These are phyloP conservation scores for Dromococcyx pavoninus DNA, from an alignment of 2,797 vertebrate species.

Conservation along the genomic window DNA sequence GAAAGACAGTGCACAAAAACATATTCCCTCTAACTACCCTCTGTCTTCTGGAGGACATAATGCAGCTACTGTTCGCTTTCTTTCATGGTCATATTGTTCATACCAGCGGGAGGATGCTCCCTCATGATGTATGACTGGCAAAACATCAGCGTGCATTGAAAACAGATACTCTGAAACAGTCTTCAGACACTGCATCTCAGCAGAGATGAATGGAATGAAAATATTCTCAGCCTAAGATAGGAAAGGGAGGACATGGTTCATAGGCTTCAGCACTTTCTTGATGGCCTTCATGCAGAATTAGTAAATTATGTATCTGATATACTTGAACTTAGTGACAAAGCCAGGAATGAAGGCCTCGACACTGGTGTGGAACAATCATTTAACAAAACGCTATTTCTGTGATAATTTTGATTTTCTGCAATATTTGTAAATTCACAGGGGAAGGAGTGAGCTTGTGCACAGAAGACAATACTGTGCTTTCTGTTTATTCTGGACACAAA, in stretches of 20 bases:
- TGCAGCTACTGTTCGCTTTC: conserved; percentile 1
- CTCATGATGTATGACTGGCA: conserved; percentile 14
- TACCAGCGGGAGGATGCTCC: background rate
- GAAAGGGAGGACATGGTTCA: background rate
- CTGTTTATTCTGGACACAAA: conserved; percentile 39
- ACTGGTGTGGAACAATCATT: background rate
- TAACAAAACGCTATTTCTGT: background rate
- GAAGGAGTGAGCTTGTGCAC: background rate
- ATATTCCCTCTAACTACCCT: background rate
- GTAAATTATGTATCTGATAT: background rate
- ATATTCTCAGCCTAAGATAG: background rate
- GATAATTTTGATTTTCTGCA: background rate
- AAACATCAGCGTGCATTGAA: background rate
- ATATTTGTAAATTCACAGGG: background rate
- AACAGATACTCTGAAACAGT: background rate
- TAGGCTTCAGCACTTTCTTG: background rate
- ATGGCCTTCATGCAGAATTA: background rate
- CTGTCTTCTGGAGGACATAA: conserved; percentile 17
- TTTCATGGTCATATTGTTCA: conserved; percentile 2
- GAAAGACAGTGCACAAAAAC: background rate
- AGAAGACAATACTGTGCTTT: background rate
- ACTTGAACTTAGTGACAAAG: background rate
- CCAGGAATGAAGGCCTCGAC: background rate
- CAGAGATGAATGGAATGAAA: conserved; percentile 7
- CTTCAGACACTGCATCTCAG: background rate